Evolutionary conservation across 2,113 vertebrate species (phyloP).

Genomic region (Pygoscelis adeliae): DNA sequence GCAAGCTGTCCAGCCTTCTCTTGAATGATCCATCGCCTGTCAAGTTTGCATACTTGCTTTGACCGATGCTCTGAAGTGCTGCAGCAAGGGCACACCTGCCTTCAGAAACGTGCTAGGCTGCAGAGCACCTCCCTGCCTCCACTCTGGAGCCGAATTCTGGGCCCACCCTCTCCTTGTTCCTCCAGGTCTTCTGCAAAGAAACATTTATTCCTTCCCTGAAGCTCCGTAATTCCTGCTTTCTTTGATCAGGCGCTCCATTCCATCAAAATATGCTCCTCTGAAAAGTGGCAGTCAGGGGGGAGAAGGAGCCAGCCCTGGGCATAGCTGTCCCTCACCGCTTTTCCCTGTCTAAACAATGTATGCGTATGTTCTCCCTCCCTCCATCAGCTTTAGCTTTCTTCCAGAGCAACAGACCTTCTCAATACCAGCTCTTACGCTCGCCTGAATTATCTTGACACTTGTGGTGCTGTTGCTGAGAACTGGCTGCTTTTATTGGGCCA

Average conservation of each 20-base stretch:
- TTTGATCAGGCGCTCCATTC: conserved; percentile 21
- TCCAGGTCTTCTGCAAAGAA: conserved; percentile 13
- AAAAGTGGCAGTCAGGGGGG: not conserved
- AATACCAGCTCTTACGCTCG: not conserved
- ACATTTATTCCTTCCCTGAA: conserved; percentile 54
- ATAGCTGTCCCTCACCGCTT: not conserved
- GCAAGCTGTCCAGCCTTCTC: not conserved
- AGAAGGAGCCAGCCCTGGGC: conserved; percentile 6
- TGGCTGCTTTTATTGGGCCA: not conserved
- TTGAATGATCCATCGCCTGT: conserved; percentile 40
- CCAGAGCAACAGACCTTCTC: not conserved
- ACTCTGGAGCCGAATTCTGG: not conserved
- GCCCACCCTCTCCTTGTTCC: conserved; percentile 1
- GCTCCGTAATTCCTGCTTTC: conserved; percentile 19
- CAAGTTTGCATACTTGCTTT: conserved; percentile 41
- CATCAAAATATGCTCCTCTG: not conserved
- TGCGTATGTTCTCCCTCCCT: not conserved
- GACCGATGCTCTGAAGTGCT: not conserved
- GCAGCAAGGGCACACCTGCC: conserved; percentile 6
- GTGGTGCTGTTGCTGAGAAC: not conserved
- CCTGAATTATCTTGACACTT: not conserved
- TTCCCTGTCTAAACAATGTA: not conserved
- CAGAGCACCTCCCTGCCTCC: not conserved
- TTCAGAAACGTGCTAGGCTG: not conserved
- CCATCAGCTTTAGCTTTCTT: not conserved